Evolutionary conservation across 92 coral and sea anemone genomes (phyloP).

Genomic region (Hydrozoanthus gracilis): DNA sequence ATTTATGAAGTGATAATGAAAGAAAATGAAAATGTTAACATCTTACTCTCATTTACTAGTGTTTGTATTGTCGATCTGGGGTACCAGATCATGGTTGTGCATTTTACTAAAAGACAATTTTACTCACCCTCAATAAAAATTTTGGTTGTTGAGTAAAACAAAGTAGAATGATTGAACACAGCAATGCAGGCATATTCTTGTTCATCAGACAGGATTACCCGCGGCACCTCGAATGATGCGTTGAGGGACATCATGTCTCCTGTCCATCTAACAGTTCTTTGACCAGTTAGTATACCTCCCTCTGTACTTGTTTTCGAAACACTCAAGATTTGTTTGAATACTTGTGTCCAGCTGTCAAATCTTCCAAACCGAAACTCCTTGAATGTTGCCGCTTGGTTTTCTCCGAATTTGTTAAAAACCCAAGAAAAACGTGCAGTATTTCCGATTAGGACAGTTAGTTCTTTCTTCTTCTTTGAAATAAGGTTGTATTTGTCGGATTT

Average conservation of each 20-base stretch:
- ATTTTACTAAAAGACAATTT: not conserved
- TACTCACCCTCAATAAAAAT: not conserved
- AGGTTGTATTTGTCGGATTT: not conserved
- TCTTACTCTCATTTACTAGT: too few relatives aligned
- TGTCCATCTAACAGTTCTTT: not conserved
- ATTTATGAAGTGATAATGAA: too few relatives aligned
- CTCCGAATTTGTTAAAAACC: not conserved
- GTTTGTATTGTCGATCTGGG: too few relatives aligned
- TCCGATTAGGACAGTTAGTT: not conserved
- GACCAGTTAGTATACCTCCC: not conserved
- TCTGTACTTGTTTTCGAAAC: not conserved
- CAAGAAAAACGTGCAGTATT: not conserved
- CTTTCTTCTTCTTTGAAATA: not conserved
- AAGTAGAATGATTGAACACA: not conserved
- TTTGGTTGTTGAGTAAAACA: conserved; percentile 11
- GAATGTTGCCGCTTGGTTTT: not conserved
- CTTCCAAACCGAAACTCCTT: not conserved
- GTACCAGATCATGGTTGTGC: not conserved
- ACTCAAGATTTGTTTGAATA: not conserved
- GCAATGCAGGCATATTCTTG: not conserved
- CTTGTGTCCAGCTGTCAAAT: not conserved
- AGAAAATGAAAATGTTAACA: too few relatives aligned
- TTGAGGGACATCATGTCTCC: not conserved
- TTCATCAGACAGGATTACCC: not conserved
- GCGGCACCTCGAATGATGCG: conserved; percentile 1